Evolutionary conservation across 2,797 vertebrate species (phyloP).

Genomic region (Pteropus rufus): DNA sequence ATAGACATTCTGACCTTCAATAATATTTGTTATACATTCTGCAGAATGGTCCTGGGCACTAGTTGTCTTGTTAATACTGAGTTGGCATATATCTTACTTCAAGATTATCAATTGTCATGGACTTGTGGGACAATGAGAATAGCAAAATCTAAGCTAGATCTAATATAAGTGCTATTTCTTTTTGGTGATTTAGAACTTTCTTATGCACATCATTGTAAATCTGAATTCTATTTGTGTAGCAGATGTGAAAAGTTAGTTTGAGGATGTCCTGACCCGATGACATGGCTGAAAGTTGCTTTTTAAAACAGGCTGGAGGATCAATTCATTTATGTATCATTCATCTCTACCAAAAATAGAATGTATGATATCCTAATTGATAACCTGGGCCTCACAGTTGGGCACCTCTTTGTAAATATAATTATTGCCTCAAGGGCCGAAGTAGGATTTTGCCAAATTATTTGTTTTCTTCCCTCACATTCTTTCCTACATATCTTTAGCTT

Average conservation of each 20-base stretch:
- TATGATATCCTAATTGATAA: background rate
- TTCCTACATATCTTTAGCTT: background rate
- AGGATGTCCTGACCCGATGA: background rate
- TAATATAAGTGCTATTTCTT: background rate
- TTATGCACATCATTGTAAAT: background rate
- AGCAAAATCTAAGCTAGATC: background rate
- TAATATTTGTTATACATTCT: background rate
- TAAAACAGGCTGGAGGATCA: background rate
- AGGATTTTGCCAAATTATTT: constrained; percentile 24
- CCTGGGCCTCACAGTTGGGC: background rate
- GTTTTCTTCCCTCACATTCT: background rate
- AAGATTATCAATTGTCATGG: background rate
- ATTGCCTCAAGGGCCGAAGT: background rate
- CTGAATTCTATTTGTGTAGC: background rate
- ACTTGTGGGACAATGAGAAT: background rate
- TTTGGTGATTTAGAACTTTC: background rate
- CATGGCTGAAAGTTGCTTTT: background rate
- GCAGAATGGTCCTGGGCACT: background rate
- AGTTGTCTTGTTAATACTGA: background rate
- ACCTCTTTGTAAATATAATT: constrained; percentile 10
- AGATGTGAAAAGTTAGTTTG: background rate
- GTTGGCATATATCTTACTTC: background rate
- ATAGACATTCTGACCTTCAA: background rate
- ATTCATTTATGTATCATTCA: constrained; percentile 5
- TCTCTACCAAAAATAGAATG: constrained; percentile 12